Percentiles rank a stretch among this genome's conserved stretches.
Evolutionary conservation across 1,140 invertebrate genomes (phyloP).

Genomic region (Amphibalanus amphitrite): DNA sequence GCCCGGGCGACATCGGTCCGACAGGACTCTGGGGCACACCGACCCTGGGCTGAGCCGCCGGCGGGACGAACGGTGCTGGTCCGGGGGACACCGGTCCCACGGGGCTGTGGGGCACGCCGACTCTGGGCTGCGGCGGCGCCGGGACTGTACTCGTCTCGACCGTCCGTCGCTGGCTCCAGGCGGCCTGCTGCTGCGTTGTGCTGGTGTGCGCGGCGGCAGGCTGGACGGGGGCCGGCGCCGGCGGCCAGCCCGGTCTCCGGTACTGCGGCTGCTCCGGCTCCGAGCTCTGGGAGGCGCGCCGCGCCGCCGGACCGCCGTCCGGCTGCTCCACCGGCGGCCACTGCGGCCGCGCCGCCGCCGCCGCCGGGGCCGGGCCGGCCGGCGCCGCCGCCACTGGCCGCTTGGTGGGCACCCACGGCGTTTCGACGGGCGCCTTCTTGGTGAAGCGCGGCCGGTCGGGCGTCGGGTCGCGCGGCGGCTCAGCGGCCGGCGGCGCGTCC

Average conservation of each 20-base stretch:
- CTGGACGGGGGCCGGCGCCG: neutral
- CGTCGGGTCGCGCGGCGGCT: neutral
- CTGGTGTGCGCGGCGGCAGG: too few species aligned
- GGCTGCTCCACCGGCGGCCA: neutral
- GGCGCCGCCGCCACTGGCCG: neutral
- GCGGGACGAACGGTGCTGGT: too few species aligned
- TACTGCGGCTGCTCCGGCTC: neutral
- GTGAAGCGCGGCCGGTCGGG: neutral
- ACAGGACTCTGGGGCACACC: too few species aligned
- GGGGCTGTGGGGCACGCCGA: too few species aligned
- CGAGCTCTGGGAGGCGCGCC: neutral
- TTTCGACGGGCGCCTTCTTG: neutral
- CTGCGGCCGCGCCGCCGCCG: neutral
- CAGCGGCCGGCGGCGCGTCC: constrained; percentile 27
- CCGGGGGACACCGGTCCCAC: too few species aligned
- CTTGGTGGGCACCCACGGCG: neutral
- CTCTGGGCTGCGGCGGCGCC: too few species aligned
- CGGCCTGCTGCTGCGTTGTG: too few species aligned
- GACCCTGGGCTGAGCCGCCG: neutral
- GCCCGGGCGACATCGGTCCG: too few species aligned
- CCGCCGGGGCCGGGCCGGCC: too few species aligned
- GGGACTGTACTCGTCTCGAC: too few species aligned
- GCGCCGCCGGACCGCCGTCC: neutral
- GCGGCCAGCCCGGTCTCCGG: neutral
- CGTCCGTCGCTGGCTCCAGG: too few species aligned